phyloP scores from a whole-genome alignment of 2,888 invertebrate species.

The Spodoptera picta region DNA sequence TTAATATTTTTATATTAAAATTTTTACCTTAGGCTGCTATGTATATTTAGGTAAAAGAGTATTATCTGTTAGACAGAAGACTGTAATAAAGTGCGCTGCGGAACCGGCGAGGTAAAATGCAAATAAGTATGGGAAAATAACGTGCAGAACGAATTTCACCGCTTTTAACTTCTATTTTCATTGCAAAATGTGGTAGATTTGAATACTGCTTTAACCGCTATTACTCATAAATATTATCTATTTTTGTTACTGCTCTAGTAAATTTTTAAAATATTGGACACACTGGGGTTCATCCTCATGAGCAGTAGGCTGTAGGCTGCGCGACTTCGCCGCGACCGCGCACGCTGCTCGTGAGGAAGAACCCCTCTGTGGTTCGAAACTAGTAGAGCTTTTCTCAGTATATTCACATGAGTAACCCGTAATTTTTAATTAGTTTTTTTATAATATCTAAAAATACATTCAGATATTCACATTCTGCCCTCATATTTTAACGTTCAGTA shows the following conservation, averaged over 20 bases:
- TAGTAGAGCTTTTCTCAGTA: no score
- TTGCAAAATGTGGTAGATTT: slow-evolving; percentile 6
- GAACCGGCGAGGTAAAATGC: slow-evolving; percentile 34
- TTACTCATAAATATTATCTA: no score
- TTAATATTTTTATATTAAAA: slow-evolving; percentile 49
- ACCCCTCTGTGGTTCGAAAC: no score
- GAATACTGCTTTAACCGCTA: neutral
- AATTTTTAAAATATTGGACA: no score
- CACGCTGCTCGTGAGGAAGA: no score
- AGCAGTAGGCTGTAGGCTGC: no score
- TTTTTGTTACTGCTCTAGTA: no score
- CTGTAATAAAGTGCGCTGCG: slow-evolving; percentile 40
- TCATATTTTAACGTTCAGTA: neutral
- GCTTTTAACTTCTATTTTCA: slow-evolving; percentile 8
- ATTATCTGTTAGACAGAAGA: slow-evolving; percentile 36
- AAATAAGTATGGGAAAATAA: slow-evolving; percentile 39
- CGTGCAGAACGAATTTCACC: slow-evolving; percentile 9
- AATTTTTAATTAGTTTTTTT: neutral
- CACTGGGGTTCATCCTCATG: no score
- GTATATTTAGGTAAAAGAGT: slow-evolving; percentile 32
- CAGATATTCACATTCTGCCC: no score
- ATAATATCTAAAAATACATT: neutral
- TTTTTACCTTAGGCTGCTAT: slow-evolving; percentile 31
- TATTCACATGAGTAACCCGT: no score
- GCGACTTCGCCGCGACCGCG: no score